Percentiles rank a stretch among this genome's conserved stretches.
These are phyloP conservation scores for Montifringilla adamsi DNA, from an alignment of 2,113 vertebrate species.

Conservation along the genomic window DNA sequence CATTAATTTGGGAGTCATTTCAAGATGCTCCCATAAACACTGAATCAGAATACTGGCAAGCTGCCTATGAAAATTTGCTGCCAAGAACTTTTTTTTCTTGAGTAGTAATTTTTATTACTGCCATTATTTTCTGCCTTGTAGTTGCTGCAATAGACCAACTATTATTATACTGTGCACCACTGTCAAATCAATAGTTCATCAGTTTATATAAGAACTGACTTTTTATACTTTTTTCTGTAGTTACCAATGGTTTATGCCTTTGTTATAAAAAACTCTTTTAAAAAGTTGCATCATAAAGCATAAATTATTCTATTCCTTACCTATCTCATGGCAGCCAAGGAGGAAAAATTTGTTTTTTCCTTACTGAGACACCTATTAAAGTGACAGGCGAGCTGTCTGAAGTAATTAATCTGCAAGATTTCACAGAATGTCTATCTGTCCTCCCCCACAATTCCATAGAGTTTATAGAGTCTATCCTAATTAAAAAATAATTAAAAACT, in stretches of 20 bases:
- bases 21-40: constrained; percentile 83
- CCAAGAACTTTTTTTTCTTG: background rate
- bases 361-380: background rate
- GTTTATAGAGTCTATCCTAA: background rate
- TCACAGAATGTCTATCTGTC: background rate
- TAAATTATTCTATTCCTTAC: background rate
- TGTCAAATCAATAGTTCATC: too few relatives aligned
- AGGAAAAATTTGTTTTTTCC: background rate
- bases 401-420: background rate
- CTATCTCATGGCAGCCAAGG: background rate
- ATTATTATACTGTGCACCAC: too few relatives aligned
- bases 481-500: background rate
- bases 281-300: background rate
- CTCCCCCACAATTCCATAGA: background rate
- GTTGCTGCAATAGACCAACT: background rate
- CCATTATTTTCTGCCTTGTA: constrained; percentile 75
- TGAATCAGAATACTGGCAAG: constrained; percentile 73
- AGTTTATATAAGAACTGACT: background rate
- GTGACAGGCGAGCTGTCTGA: background rate
- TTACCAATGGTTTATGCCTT: background rate
- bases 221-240: background rate
- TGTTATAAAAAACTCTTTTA: background rate
- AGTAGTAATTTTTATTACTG: constrained; percentile 36
- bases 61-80: constrained; percentile 39
- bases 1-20: constrained; percentile 67